Evolutionary conservation across 2,797 vertebrate genomes (phyloP), one percentile per base, ranked within the genome.

Genomic region (Myioborus miniatus): DNA sequence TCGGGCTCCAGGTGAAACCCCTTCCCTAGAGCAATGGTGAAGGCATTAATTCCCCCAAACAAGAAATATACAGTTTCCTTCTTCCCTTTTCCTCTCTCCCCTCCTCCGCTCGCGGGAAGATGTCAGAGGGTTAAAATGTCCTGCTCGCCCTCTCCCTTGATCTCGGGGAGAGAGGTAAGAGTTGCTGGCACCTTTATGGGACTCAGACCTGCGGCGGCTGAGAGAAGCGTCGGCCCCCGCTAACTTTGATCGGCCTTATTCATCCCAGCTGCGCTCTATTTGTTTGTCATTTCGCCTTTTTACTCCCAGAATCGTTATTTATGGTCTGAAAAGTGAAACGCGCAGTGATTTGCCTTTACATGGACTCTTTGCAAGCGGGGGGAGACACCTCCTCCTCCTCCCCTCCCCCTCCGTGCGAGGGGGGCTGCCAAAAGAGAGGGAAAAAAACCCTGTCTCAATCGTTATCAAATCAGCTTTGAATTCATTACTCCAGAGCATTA

Each of bases 201-300:
- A 97, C 97, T 98, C 97, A 97, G 97, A 97, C 97, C 98, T 72
- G 47, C 94, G 91, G 97, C 96, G 95, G 76, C 97, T 97, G 97
- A 91, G 86, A 97, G 98, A 97, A 90, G 86, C 86, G 94, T 91
- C 63, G 41, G 85, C 62, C 96, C 21, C 84, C 68, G 68, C 90
- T 78, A 87, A 95, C 99, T 99, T 98, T 98, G 98, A 99, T 98
- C 98, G 97, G 96, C 94, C 95, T 98, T 98, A 98, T 98, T 94
- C 97, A 98, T 98, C 96, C 98, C 98, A 99, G 98, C 98, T 98
- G 98, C 67, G 90, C 95, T 97, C 97, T 97, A 97, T 98, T 98
- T 98, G 98, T 98, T 97, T 92, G 86, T 97, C 76, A 89, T 97
- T 97, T 97, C 78, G 62, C 97, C 96, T 97, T 90, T 97, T 96